Evolutionary conservation across 2,888 invertebrate species (phyloP), one percentile per base, ranked within the genome.

Genomic region (Orthonevra nobilis): DNA sequence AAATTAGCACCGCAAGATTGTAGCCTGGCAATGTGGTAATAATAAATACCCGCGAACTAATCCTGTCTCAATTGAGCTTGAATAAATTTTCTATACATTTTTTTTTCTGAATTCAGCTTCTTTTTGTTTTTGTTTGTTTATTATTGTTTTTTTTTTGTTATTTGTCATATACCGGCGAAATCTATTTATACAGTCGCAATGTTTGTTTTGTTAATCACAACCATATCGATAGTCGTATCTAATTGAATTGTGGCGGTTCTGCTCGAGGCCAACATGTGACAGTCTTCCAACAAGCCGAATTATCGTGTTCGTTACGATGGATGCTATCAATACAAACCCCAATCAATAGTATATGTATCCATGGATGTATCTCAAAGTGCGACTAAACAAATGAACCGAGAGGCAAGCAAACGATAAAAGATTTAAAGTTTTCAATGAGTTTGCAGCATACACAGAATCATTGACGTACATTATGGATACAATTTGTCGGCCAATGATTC

Each of bases 151-250:
- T n/a, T n/a, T n/a, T n/a, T n/a, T n/a, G n/a, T n/a, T n/a, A n/a
- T n/a, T n/a, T n/a, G n/a, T n/a, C n/a, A n/a, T n/a, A n/a, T n/a
- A n/a, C 2, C 17, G 9, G n/a, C 17, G 10, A 15, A 5, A 50
- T 60, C 14, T 38, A 19, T 30, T 30, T 61, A 48, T 28, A 2
- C 30, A 17, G 14, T 34, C 10, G 17, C 42, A 44, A 17, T 64
- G 42, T 54, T 44, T 54, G 20, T 54, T 54, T 44, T 64, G 15
- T 32, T 54, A 54, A 64, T 52, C 44, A 64, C 42, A 42, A 36
- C 4, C 40, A 12, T 44, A 34, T 42, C 64, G 32, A 54, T 30
- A 26, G 44, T 14, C 44, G 42, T 17, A 52, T 52, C 52, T 64
- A 54, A 54, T 64, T 54, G 52, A 50, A 17, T 38, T 63, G 6